phyloP scores from a whole-genome alignment of 2,113 vertebrate species.

The Oncorhynchus masou region DNA sequence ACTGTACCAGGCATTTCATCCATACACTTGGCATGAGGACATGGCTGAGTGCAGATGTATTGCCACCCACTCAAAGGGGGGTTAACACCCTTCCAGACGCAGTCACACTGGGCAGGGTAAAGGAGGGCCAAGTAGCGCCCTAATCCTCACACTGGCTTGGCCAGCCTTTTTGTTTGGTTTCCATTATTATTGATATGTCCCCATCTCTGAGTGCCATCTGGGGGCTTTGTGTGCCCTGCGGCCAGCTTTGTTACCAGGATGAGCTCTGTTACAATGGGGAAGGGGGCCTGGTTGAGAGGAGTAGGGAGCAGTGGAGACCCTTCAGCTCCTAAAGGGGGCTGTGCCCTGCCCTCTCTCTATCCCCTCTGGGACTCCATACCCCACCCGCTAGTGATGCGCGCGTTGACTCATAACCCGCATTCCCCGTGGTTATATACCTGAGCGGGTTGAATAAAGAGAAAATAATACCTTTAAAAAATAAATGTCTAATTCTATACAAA shows the following conservation, averaged over 20 bases:
- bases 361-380: no score
- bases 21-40: conserved; percentile 42
- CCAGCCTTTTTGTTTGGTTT: conserved; percentile 46
- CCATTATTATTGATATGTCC: conserved; percentile 53
- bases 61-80: conserved; percentile 34
- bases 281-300: conserved; percentile 20
- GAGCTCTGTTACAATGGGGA: conserved; percentile 39
- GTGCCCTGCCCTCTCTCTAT: no score
- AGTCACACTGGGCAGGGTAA: conserved; percentile 10
- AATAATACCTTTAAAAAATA: no score
- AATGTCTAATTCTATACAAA: no score
- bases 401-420: no score
- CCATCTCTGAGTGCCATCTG: conserved; percentile 54
- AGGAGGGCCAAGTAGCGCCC: conserved; percentile 36
- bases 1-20: conserved; percentile 32
- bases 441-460: no score
- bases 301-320: conserved; percentile 23
- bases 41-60: conserved; percentile 41
- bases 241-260: conserved; percentile 41
- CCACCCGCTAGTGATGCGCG: no score
- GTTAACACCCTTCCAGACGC: no score
- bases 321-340: no score
- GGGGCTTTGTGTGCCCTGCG: conserved; percentile 52
- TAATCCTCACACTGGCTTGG: conserved; percentile 44
- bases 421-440: no score